Evolutionary conservation across 2,113 vertebrate species (phyloP), one percentile per base, ranked within the genome.

Genomic region (Agapornis roseicollis): DNA sequence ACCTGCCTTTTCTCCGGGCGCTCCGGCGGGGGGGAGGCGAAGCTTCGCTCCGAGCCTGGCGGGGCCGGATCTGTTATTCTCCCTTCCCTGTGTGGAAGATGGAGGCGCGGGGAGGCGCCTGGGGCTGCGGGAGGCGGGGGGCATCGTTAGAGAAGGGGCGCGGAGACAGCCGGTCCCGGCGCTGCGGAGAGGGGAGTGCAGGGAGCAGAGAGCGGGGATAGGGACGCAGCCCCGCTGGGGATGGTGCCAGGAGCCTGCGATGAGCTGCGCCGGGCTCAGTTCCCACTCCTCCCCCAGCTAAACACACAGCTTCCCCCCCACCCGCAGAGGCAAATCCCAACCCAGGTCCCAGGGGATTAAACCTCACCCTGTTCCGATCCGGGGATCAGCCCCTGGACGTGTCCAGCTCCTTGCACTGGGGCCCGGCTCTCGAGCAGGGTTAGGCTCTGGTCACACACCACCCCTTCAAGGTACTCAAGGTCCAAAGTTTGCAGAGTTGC

Each of bases 351-450:
- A 23, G 22, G 23, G 72, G 33, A 9, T 2, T 33, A 61, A 35
- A 24, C 7, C 11, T 53, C 66, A 44, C 37, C 55, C 24, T 33
- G 27, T 42, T n/a, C 18, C 13, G 0, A 12, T 11, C 10, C 11
- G 8, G 46, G 22, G 25, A n/a, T 76, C 52, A 68, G 71, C 41
- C 50, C 1, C 1, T 6, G 44, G n/a, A 17, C 0, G 10, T 14
- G 22, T 31, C 14, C 55, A 33, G 29, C 41, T 81, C 35, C 50
- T 70, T 9, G 4, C 50, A 33, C 13, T 1, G 5, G 13, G 2
- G 1, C 2, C 11, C 14, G 10, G 37, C 17, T 89, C 7, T 1
- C 13, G 28, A 47, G 28, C 0, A 0, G 22, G 3, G 4, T 55
- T 31, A 27, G 74, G 19, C 24, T 61, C 50, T 47, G 29, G 28